phyloP scores from a whole-genome alignment of 92 coral and sea anemone species.

The Phenganax stokvisi region DNA sequence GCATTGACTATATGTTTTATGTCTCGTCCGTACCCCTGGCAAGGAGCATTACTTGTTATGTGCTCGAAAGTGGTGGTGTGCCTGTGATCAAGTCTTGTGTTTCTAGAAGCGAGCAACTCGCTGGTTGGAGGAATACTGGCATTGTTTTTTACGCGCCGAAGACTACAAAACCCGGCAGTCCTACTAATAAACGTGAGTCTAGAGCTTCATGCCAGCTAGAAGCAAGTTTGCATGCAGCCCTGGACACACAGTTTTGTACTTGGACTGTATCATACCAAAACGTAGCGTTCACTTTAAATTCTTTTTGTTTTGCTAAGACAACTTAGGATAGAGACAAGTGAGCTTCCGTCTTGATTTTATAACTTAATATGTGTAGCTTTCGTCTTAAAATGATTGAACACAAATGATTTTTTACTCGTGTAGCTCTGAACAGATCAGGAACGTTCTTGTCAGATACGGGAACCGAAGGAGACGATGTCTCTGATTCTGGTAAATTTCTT shows the following conservation, averaged over 20 bases:
- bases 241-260: background rate
- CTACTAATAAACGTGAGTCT: slow-evolving; percentile 37
- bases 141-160: slow-evolving; percentile 72
- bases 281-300: too few relatives aligned
- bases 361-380: background rate
- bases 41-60: slow-evolving; percentile 58
- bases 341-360: background rate
- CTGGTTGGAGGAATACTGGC: slow-evolving; percentile 96
- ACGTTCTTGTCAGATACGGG: slow-evolving; percentile 34
- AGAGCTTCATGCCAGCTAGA: background rate
- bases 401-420: background rate
- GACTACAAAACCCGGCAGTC: slow-evolving; percentile 40
- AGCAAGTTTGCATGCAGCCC: too few relatives aligned
- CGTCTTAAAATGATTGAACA: background rate
- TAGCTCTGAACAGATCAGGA: slow-evolving; percentile 35
- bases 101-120: slow-evolving; percentile 52
- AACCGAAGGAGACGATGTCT: slow-evolving; percentile 36
- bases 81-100: slow-evolving; percentile 88
- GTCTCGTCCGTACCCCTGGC: slow-evolving; percentile 53
- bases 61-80: slow-evolving; percentile 77
- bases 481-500: slow-evolving; percentile 28
- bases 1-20: slow-evolving; percentile 83
- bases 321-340: too few relatives aligned
- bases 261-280: too few relatives aligned
- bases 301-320: too few relatives aligned